Evolutionary conservation across 1,140 invertebrate species (phyloP).

Genomic region (Panagrolaimus sp.): DNA sequence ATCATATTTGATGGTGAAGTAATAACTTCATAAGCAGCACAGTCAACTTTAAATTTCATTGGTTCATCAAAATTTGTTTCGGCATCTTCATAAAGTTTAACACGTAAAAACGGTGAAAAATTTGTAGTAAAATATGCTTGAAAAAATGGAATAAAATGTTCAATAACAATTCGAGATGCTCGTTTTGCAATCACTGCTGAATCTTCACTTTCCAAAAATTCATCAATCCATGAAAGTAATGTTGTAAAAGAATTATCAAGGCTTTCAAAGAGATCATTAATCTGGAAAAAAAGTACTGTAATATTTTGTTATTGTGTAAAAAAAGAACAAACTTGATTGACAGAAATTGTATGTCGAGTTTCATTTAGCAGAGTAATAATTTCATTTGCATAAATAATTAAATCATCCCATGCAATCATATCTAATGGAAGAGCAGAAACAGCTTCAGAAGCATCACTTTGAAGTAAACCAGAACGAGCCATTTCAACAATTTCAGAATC

Average conservation of each 20-base stretch:
- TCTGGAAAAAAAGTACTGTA: too few relatives aligned
- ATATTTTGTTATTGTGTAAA: not conserved
- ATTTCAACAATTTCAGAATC: conserved; percentile 48
- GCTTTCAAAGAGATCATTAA: conserved; percentile 28
- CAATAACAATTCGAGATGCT: conserved; percentile 31
- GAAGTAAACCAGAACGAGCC: conserved; percentile 34
- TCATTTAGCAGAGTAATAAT: conserved; percentile 48
- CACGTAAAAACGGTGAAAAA: not conserved
- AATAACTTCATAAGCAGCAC: conserved; percentile 7
- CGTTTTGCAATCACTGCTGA: conserved; percentile 20
- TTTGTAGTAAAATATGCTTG: not conserved
- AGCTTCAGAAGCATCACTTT: conserved; percentile 23
- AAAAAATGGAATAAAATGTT: conserved; percentile 45
- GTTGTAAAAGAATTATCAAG: conserved; percentile 29
- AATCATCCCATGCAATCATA: conserved; percentile 53
- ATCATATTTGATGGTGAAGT: too few relatives aligned
- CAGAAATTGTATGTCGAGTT: conserved; percentile 46
- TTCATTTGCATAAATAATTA: conserved; percentile 53
- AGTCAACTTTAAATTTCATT: not conserved
- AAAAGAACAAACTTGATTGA: conserved; percentile 31
- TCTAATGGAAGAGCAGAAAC: conserved; percentile 42
- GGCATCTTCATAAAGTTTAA: not conserved
- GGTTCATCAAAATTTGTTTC: not conserved
- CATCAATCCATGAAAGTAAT: conserved; percentile 37
- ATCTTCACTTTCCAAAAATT: conserved; percentile 20